Evolutionary conservation across 2,888 invertebrate genomes (phyloP), one percentile per base, ranked within the genome.

Genomic region (Napeogenes inachia): DNA sequence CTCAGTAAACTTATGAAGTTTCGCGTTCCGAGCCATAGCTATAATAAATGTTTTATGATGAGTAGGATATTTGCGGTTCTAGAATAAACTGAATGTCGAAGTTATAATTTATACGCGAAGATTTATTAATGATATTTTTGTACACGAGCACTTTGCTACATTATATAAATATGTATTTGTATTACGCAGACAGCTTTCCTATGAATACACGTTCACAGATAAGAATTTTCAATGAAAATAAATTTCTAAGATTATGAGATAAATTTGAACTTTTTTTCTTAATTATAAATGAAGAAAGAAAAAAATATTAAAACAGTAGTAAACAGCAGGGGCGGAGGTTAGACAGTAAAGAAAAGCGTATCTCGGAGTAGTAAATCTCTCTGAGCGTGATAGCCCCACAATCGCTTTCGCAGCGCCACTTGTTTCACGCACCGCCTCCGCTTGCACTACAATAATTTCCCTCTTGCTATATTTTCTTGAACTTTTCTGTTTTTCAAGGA

Each of bases 381-480:
- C 57, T 57, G 54, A 62, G 59, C 54, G 59, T 58, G 56, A 57
- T 56, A 58, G 53, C 53, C 45, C 56, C 56, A 59, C 61, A 59
- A 61, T 62, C 60, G 57, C 57, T 65, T 57, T 58, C 62, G 35
- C 56, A 60, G 58, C 42, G 75, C 73, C 81, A 80, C 80, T 84
- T 81, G 80, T 84, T 84, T 82, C 81, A 84, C 80, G 82, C 82
- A 80, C 76, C 82, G 81, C 76, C 78, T 81, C 78, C 76, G 70
- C 75, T 77, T 80, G 76, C 73, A 71, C 74, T 75, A 73, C 69
- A 75, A 78, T 75, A 79, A 75, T 76, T 77, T 70, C 68, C 69
- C 68, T 68, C 63, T 56, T 59, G 57, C 63, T 59, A 57, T 67
- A 64, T 67, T 62, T 64, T 68, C 66, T 65, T 61, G 57, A 66